Conservation (phyloP, 2,888 invertebrate genomes). For the Spicauda simplicius region DNA sequence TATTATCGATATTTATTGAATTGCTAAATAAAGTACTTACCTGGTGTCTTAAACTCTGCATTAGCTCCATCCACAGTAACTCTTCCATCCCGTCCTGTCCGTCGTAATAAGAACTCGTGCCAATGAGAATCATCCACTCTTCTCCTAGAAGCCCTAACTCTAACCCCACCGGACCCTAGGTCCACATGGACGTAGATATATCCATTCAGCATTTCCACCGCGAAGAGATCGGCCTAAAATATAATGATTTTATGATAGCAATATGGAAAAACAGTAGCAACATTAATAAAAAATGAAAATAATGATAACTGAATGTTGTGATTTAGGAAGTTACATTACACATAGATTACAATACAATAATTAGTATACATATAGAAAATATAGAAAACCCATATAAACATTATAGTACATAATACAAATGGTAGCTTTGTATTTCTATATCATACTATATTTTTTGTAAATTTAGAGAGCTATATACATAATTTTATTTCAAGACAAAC, state of each 20-base stretch:
- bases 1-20: too few species aligned
- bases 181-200: constrained; percentile 97
- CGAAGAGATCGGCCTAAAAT: constrained; percentile 94
- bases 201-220: constrained; percentile 96
- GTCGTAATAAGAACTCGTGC: constrained; percentile 94
- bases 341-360: too few species aligned
- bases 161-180: constrained; percentile 95
- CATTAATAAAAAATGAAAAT: not conserved
- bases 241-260: constrained; percentile 15
- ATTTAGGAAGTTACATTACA: too few species aligned
- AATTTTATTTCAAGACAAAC: not conserved
- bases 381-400: too few species aligned
- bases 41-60: constrained; percentile 95
- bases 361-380: not conserved
- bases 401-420: not conserved
- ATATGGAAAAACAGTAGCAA: not conserved
- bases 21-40: constrained; percentile 63
- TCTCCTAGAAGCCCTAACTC: constrained; percentile 92
- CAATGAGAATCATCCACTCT: constrained; percentile 96
- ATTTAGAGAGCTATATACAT: not conserved
- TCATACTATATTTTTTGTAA: not conserved
- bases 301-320: too few species aligned
- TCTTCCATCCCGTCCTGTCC: constrained; percentile 93
- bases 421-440: not conserved
- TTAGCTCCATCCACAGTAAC: constrained; percentile 95